Percentiles rank a stretch among this genome's conserved stretches.
Evolutionary conservation across 2,113 vertebrate species (phyloP).

Genomic region (Ascaphus truei): DNA sequence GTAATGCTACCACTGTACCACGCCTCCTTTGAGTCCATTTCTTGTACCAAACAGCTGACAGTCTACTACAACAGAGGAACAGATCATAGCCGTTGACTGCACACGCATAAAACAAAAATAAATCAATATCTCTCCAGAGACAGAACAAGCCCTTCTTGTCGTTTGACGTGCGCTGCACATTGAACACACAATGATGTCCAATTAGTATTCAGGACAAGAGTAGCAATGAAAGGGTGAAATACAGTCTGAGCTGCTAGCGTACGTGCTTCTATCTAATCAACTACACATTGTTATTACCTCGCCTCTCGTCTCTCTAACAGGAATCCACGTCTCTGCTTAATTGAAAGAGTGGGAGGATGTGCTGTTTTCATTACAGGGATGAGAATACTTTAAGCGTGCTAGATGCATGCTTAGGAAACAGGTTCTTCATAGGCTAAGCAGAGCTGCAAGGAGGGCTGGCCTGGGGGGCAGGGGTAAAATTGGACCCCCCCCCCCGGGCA

Average conservation of each 20-base stretch:
- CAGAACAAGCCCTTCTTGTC: slow-evolving; percentile 6
- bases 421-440: not conserved
- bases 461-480: too few relatives aligned
- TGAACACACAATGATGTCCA: not conserved
- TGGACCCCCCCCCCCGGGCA: too few relatives aligned
- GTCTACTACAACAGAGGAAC: not conserved
- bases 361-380: slow-evolving; percentile 30
- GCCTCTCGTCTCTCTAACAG: slow-evolving; percentile 10
- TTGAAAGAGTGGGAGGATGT: slow-evolving; percentile 28
- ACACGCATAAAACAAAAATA: slow-evolving; percentile 6
- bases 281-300: slow-evolving; percentile 30
- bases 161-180: not conserved
- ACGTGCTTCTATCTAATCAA: slow-evolving; percentile 18
- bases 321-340: slow-evolving; percentile 18
- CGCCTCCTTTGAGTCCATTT: not conserved
- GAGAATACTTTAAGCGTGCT: slow-evolving; percentile 8
- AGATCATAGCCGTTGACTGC: not conserved
- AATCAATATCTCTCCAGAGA: slow-evolving; percentile 24
- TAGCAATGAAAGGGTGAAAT: slow-evolving; percentile 26
- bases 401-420: not conserved
- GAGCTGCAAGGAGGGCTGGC: too few relatives aligned
- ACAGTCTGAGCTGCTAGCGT: slow-evolving; percentile 15
- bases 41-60: not conserved
- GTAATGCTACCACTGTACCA: too few relatives aligned
- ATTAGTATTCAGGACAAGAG: slow-evolving; percentile 29